phyloP scores from a whole-genome alignment of 1,140 invertebrate genomes.

The Gonioctena quinquepunctata region DNA sequence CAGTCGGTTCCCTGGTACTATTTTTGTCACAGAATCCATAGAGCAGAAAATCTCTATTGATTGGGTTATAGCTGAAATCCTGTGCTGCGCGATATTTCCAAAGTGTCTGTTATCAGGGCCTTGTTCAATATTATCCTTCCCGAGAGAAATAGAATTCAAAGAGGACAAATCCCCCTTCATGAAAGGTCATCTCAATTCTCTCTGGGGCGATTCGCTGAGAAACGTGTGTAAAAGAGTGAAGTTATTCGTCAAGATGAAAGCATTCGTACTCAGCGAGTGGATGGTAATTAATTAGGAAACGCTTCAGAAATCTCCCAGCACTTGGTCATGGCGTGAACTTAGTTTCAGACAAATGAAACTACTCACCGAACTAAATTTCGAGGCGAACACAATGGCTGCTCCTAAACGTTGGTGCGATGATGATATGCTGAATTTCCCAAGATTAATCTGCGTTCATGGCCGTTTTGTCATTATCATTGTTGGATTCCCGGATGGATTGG shows the following conservation, averaged over 20 bases:
- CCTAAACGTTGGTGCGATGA: background rate
- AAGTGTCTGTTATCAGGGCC: no score
- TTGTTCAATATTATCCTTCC: no score
- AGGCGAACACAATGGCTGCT: background rate
- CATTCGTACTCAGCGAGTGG: background rate
- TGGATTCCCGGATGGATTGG: background rate
- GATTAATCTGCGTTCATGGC: background rate
- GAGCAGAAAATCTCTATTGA: no score
- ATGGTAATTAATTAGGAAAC: slow-evolving; percentile 12
- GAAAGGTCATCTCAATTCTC: background rate
- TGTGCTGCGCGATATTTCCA: no score
- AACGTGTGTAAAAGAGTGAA: background rate
- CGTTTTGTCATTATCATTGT: background rate
- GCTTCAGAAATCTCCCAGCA: slow-evolving; percentile 10
- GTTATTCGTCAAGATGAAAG: slow-evolving; percentile 5
- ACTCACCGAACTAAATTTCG: slow-evolving; percentile 1
- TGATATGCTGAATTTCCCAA: background rate
- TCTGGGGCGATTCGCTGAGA: background rate
- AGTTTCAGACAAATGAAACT: slow-evolving; percentile 13
- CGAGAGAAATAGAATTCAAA: no score
- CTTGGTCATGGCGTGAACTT: slow-evolving; percentile 7
- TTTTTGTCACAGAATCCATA: no score
- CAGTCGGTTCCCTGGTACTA: no score
- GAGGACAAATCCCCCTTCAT: background rate
- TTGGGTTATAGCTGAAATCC: no score